Conservation (phyloP, 2,113 vertebrate species). For the Euleptes europaea region DNA sequence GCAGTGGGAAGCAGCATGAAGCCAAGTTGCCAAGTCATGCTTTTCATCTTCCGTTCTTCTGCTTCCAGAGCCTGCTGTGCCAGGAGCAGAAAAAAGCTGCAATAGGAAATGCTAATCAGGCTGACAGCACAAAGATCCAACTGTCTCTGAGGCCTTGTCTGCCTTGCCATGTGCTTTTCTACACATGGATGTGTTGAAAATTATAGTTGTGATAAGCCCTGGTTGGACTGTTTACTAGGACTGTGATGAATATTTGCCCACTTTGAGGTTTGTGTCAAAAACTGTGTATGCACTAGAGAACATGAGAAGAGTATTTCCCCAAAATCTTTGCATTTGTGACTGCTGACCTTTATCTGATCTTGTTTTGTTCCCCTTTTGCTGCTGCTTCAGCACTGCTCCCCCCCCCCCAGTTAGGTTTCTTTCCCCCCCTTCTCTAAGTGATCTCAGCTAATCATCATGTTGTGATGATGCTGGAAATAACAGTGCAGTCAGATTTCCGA, state of each 20-base stretch:
- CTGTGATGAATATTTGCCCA: not conserved
- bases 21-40: slow-evolving; percentile 35
- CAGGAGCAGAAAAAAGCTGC: not conserved
- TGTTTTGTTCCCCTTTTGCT: not conserved
- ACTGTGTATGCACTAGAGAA: not conserved
- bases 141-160: not conserved
- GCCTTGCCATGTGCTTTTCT: not conserved
- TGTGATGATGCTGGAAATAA: too few species aligned
- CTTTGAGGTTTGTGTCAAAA: not conserved
- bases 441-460: not conserved
- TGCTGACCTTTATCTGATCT: not conserved
- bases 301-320: not conserved
- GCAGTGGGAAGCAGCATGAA: slow-evolving; percentile 48
- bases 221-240: not conserved
- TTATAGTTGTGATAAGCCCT: not conserved
- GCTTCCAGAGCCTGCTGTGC: slow-evolving; percentile 21
- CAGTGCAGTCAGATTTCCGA: too few species aligned
- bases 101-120: slow-evolving; percentile 38
- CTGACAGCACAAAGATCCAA: not conserved
- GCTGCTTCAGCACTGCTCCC: not conserved
- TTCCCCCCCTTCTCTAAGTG: not conserved
- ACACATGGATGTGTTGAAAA: not conserved
- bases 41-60: slow-evolving; percentile 43
- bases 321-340: not conserved
- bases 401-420: not conserved